phyloP scores from a whole-genome alignment of 2,888 invertebrate species.

The Archaeoteleia sp. region DNA sequence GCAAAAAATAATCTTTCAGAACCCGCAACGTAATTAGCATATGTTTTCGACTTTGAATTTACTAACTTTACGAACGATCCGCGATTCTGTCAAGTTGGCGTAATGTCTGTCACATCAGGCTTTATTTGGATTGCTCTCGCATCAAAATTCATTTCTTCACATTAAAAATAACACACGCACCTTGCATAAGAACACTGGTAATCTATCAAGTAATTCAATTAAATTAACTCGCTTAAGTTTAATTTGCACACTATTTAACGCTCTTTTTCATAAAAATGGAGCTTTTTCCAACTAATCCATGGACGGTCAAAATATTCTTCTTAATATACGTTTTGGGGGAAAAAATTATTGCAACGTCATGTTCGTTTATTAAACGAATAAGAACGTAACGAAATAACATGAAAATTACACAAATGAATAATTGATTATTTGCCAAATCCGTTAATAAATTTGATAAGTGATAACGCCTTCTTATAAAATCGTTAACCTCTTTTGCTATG shows the following conservation, averaged over 20 bases:
- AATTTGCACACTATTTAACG: no score
- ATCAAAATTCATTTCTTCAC: no score
- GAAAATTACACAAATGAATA: constrained; percentile 43
- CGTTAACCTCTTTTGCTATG: constrained; percentile 48
- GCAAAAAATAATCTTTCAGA: constrained; percentile 6
- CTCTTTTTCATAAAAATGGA: not conserved
- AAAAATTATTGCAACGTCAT: constrained; percentile 38
- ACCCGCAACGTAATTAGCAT: constrained; percentile 28
- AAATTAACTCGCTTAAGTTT: no score
- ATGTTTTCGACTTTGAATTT: constrained; percentile 24
- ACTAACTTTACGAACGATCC: constrained; percentile 9
- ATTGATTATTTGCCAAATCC: constrained; percentile 49
- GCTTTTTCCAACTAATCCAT: constrained; percentile 7
- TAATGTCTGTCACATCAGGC: no score
- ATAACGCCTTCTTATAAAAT: constrained; percentile 38
- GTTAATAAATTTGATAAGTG: constrained; percentile 49
- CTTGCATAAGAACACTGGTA: no score
- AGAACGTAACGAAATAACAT: constrained; percentile 48
- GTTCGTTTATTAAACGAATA: constrained; percentile 39
- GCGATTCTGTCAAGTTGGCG: constrained; percentile 18
- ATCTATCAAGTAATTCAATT: no score
- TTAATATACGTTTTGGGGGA: constrained; percentile 28
- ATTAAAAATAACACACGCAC: no score
- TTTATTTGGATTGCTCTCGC: no score
- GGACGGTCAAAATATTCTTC: constrained; percentile 48